Evolutionary conservation across 2,888 invertebrate genomes (phyloP).

Genomic region (Hemicrepidius hirtus): DNA sequence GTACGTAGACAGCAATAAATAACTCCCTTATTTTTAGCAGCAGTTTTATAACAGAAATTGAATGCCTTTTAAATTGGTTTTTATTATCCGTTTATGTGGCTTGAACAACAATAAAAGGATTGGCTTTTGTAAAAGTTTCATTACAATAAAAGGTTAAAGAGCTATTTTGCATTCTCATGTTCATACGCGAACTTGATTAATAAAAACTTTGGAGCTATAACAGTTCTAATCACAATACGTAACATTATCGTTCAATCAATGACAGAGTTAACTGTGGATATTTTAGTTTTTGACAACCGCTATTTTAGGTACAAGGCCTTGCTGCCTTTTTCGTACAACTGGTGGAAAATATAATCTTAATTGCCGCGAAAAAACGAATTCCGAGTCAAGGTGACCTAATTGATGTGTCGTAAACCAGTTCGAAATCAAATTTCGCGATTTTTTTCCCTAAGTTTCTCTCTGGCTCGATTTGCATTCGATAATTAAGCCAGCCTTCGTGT

Average conservation of each 20-base stretch:
- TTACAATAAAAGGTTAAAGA: slow-evolving; percentile 24
- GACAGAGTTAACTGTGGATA: slow-evolving; percentile 5
- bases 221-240: slow-evolving; percentile 17
- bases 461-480: slow-evolving; percentile 18
- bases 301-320: slow-evolving; percentile 36
- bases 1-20: slow-evolving; percentile 38
- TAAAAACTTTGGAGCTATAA: slow-evolving; percentile 1
- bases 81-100: slow-evolving; percentile 12
- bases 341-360: slow-evolving; percentile 17
- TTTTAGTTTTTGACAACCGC: slow-evolving; percentile 20
- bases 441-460: slow-evolving; percentile 21
- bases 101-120: slow-evolving; percentile 22
- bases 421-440: slow-evolving; percentile 24
- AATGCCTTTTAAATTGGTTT: slow-evolving; percentile 19
- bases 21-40: slow-evolving; percentile 35
- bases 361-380: slow-evolving; percentile 23
- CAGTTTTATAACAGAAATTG: slow-evolving; percentile 19
- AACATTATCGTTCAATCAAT: slow-evolving; percentile 27
- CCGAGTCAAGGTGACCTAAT: slow-evolving; percentile 38
- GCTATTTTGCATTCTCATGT: slow-evolving; percentile 19
- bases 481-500: slow-evolving; percentile 30
- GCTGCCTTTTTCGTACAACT: slow-evolving; percentile 29
- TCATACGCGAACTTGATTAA: slow-evolving; percentile 6
- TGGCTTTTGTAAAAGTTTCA: slow-evolving; percentile 21
- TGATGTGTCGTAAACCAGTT: slow-evolving; percentile 38